Conservation (phyloP, 2,888 invertebrate genomes). For the Gortyna flavago region DNA sequence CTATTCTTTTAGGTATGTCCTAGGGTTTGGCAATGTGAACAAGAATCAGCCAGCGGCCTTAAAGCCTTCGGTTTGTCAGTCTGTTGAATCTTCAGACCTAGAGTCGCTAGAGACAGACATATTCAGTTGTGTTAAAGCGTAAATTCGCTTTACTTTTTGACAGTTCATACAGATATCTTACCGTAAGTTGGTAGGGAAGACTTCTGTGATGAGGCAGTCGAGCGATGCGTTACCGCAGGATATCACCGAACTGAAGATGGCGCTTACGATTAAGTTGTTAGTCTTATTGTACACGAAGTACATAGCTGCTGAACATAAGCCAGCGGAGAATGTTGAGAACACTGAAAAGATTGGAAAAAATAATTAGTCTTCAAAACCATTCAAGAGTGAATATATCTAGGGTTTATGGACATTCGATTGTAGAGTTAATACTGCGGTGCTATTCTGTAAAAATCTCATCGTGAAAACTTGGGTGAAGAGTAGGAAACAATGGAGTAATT, state of each 20-base stretch:
- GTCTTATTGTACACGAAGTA: constrained; percentile 95
- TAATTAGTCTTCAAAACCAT: not conserved
- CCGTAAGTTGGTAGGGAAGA: constrained; percentile 97
- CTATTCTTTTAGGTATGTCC: too few species aligned
- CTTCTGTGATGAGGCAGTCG: constrained; percentile 97
- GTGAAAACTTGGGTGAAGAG: too few species aligned
- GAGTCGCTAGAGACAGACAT: too few species aligned
- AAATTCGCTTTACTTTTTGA: not conserved
- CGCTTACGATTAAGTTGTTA: constrained; percentile 95
- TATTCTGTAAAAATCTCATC: too few species aligned
- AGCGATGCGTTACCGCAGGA: constrained; percentile 97
- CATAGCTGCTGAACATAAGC: constrained; percentile 95
- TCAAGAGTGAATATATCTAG: not conserved
- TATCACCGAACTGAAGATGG: constrained; percentile 96
- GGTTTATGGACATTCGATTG: not conserved
- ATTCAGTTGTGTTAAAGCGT: not conserved
- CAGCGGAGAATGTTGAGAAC: constrained; percentile 96
- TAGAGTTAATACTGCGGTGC: not conserved
- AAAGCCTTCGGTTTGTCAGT: not conserved
- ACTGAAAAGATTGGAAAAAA: constrained; percentile 87
- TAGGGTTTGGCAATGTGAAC: not conserved
- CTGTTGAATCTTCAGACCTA: not conserved
- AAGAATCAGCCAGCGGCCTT: too few species aligned
- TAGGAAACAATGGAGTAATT: not conserved
- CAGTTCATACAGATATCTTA: constrained; percentile 72